These are phyloP conservation scores for Anthoptus insignis DNA, from an alignment of 2,888 invertebrate species.

Conservation along the genomic window DNA sequence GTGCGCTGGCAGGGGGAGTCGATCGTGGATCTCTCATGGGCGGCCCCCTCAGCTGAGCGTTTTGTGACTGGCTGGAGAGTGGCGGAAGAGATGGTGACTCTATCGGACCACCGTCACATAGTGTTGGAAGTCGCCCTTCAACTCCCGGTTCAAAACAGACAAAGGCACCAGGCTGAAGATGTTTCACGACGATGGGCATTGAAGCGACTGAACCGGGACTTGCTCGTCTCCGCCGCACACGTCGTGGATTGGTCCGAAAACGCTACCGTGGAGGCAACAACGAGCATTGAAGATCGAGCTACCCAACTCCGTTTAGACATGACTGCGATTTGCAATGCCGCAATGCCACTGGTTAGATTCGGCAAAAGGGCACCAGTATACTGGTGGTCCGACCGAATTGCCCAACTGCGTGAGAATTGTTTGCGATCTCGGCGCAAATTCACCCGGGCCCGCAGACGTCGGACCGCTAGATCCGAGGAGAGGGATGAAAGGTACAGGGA, in stretches of 20 bases:
- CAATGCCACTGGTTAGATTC: slow-evolving; percentile 2
- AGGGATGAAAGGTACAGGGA: too few relatives aligned
- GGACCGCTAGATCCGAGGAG: neutral
- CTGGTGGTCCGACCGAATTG: slow-evolving; percentile 9
- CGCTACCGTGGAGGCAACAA: too few relatives aligned
- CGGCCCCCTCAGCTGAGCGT: slow-evolving; percentile 5
- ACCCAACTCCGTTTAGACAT: neutral
- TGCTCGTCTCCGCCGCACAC: slow-evolving; percentile 6
- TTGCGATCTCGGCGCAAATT: slow-evolving; percentile 5
- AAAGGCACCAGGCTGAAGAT: neutral
- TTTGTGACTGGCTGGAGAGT: slow-evolving; percentile 34
- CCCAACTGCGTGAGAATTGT: neutral
- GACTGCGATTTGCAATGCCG: slow-evolving; percentile 3
- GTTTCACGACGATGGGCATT: slow-evolving; percentile 15
- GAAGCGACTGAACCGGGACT: slow-evolving; percentile 14
- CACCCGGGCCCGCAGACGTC: slow-evolving; percentile 16
- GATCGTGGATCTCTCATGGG: slow-evolving; percentile 39
- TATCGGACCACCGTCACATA: too few relatives aligned
- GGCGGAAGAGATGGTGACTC: too few relatives aligned
- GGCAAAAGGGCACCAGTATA: neutral
- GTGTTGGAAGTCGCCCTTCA: slow-evolving; percentile 14
- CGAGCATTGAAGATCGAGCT: neutral
- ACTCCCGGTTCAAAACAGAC: neutral
- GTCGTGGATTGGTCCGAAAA: neutral
- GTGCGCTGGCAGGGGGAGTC: slow-evolving; percentile 49